A percentile compares a stretch with the other conserved stretches of the same genome.
These are phyloP conservation scores for Rhopalosiphum padi DNA, from an alignment of 1,140 invertebrate genomes.

Conservation along the genomic window DNA sequence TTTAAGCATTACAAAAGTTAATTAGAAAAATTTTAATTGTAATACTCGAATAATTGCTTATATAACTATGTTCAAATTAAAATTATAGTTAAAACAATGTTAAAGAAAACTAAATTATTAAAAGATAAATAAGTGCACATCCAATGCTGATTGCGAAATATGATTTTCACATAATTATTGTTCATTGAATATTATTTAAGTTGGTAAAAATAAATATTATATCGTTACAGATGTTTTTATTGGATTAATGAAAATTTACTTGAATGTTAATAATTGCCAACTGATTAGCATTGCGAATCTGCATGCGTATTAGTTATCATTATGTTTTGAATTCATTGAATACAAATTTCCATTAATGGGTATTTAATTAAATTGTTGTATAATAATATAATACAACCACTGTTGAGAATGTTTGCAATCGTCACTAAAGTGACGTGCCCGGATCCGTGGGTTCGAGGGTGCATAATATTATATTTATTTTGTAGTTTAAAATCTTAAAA, in stretches of 20 bases:
- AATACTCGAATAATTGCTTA: not conserved
- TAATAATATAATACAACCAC: not conserved
- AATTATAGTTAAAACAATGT: not conserved
- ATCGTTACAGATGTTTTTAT: not conserved
- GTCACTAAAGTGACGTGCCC: not conserved
- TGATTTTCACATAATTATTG: not conserved
- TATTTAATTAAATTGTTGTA: not conserved
- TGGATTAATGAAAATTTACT: not conserved
- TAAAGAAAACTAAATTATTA: not conserved
- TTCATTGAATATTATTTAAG: not conserved
- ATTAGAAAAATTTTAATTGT: not conserved
- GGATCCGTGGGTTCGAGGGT: not conserved
- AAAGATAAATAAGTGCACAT: not conserved
- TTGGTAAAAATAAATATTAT: not conserved
- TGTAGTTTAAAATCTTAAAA: not conserved
- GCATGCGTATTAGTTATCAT: not conserved
- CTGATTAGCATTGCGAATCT: not conserved
- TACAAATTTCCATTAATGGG: not conserved
- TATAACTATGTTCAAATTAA: not conserved
- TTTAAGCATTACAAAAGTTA: not conserved
- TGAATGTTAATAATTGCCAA: not conserved
- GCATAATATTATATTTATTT: constrained; percentile 6
- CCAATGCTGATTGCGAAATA: not conserved
- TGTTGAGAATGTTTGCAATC: not conserved
- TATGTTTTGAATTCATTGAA: not conserved